A percentile compares a stretch with the other conserved stretches of the same genome.
phyloP scores from a whole-genome alignment of 2,797 vertebrate genomes.

The Syncerus caffer region DNA sequence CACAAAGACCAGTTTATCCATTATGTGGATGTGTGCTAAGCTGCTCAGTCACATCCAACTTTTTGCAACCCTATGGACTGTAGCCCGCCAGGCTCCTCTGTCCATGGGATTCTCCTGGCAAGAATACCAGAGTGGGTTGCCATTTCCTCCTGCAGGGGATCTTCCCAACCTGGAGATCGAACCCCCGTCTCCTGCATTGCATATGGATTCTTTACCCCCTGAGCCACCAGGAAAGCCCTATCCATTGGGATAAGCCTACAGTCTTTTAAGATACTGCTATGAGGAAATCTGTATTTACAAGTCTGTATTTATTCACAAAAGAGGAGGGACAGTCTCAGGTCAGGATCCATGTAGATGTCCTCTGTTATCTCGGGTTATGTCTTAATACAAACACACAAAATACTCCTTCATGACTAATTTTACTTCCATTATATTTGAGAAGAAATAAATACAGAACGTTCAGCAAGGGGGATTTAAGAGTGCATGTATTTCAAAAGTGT shows the following conservation, averaged over 20 bases:
- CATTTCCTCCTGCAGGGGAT: not conserved
- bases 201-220: not conserved
- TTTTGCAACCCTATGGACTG: not conserved
- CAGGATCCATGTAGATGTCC: not conserved
- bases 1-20: not conserved
- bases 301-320: not conserved
- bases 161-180: not conserved
- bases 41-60: not conserved
- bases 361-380: not conserved
- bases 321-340: not conserved
- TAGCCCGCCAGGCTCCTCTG: not conserved
- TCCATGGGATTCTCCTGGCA: not conserved
- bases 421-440: not conserved
- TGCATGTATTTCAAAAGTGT: not conserved
- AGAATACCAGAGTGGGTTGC: not conserved
- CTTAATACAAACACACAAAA: not conserved
- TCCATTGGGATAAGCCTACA: not conserved
- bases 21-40: not conserved
- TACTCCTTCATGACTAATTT: not conserved
- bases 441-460: not conserved
- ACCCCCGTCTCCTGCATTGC: not conserved
- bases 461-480: not conserved
- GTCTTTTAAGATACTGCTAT: not conserved
- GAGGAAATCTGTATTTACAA: not conserved
- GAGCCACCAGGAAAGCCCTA: not conserved